Percentiles rank a stretch among this genome's conserved stretches.
phyloP scores from a whole-genome alignment of 1,140 invertebrate species.

The Micrasema minimum region DNA sequence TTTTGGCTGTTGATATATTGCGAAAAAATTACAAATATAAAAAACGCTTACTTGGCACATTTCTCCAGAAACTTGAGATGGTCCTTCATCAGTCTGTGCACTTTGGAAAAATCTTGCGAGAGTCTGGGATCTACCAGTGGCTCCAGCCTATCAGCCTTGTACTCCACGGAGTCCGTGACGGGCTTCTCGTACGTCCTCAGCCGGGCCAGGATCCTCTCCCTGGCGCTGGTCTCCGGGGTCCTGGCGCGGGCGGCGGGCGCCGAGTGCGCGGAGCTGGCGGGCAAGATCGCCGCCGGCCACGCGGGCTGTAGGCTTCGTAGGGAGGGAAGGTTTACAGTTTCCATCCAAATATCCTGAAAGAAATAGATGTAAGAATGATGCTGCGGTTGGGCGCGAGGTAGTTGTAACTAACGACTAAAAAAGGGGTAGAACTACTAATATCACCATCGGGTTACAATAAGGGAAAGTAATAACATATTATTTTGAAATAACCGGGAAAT shows the following conservation, averaged over 20 bases:
- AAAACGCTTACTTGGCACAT: slow-evolving; percentile 43
- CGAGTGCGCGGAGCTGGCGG: not conserved
- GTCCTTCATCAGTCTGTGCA: slow-evolving; percentile 36
- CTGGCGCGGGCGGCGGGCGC: not conserved
- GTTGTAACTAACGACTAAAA: no score
- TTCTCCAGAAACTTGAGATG: slow-evolving; percentile 42
- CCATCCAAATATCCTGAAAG: slow-evolving; percentile 46
- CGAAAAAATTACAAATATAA: no score
- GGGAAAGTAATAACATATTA: no score
- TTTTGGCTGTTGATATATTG: no score
- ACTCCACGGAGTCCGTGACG: slow-evolving; percentile 18
- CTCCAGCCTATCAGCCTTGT: slow-evolving; percentile 6
- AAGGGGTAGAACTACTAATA: no score
- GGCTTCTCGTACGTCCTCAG: slow-evolving; percentile 48
- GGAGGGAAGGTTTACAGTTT: slow-evolving; percentile 38
- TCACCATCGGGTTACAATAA: no score
- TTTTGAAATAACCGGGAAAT: not conserved
- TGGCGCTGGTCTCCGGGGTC: slow-evolving; percentile 7
- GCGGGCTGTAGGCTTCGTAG: slow-evolving; percentile 14
- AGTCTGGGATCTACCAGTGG: slow-evolving; percentile 38
- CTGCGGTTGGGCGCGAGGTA: no score
- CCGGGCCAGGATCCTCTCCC: slow-evolving; percentile 36
- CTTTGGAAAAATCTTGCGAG: slow-evolving; percentile 27
- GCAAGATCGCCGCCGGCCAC: slow-evolving; percentile 24
- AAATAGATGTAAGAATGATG: no score